These are phyloP conservation scores for Sphaerophoria taeniata DNA, from an alignment of 2,888 invertebrate species.

Conservation along the genomic window DNA sequence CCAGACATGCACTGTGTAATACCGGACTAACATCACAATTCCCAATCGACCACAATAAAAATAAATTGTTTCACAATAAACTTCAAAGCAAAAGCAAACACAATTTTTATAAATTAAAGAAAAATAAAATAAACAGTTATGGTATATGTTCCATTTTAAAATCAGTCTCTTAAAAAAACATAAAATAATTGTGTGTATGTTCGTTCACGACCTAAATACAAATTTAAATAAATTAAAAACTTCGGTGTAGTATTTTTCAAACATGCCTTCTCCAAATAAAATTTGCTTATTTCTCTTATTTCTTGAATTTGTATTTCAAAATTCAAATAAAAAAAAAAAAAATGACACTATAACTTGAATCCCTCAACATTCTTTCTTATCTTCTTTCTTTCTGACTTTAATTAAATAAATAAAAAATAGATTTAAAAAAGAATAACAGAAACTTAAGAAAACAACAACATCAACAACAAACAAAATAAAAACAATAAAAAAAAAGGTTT, in stretches of 20 bases:
- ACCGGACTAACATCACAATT: no score
- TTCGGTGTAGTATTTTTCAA: conserved; percentile 33
- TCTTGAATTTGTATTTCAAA: neutral
- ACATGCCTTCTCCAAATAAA: conserved; percentile 19
- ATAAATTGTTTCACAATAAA: no score
- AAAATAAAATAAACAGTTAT: conserved; percentile 6
- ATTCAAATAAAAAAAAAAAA: conserved; percentile 8
- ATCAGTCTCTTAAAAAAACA: neutral
- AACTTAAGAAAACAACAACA: neutral
- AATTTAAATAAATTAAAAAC: neutral
- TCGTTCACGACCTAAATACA: conserved; percentile 43
- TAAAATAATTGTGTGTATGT: conserved; percentile 43
- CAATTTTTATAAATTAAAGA: no score
- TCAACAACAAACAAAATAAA: neutral
- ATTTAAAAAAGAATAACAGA: neutral
- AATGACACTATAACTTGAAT: conserved; percentile 63
- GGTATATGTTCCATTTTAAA: conserved; percentile 26
- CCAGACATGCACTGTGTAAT: no score
- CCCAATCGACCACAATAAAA: no score
- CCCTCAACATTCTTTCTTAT: conserved; percentile 35
- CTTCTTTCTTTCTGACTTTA: conserved; percentile 52
- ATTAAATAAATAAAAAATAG: conserved; percentile 32
- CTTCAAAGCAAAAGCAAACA: no score
- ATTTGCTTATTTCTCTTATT: conserved; percentile 24
- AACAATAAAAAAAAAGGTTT: neutral